phyloP scores from a whole-genome alignment of 64 coral and sea anemone genomes.

The Catalaphyllia jardinei region DNA sequence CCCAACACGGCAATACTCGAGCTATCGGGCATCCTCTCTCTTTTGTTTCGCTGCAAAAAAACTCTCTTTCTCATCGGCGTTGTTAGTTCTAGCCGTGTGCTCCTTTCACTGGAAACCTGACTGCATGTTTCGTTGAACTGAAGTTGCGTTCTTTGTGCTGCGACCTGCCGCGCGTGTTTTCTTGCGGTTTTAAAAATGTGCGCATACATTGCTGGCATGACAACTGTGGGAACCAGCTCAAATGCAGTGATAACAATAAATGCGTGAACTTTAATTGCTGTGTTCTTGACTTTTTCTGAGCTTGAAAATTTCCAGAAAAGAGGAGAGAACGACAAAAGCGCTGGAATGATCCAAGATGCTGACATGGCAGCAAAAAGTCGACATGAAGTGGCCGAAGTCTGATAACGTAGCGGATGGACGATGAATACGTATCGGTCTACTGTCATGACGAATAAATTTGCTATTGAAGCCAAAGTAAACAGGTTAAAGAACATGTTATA shows the following conservation, averaged over 20 bases:
- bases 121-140: neutral
- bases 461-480: conserved; percentile 43
- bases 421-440: conserved; percentile 50
- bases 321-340: conserved; percentile 4
- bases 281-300: conserved; percentile 9
- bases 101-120: neutral
- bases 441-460: conserved; percentile 58
- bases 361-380: neutral
- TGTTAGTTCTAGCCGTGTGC: neutral
- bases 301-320: conserved; percentile 42
- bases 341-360: conserved; percentile 20
- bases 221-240: conserved; percentile 42
- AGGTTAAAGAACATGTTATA: conserved; percentile 63
- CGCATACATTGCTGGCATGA: conserved; percentile 46
- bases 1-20: conserved; percentile 44
- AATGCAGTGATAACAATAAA: conserved; percentile 46
- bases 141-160: neutral
- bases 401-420: conserved; percentile 28
- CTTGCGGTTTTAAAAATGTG: conserved; percentile 43
- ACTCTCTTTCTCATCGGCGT: neutral
- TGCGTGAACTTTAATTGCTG: conserved; percentile 29
- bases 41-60: neutral
- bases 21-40: neutral
- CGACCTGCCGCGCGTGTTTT: conserved; percentile 7
- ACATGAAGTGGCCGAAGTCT: neutral